Percentiles rank a stretch among this genome's conserved stretches.
These are phyloP conservation scores for Rachycentron canadum DNA, from an alignment of 2,797 vertebrate genomes.

Conservation along the genomic window DNA sequence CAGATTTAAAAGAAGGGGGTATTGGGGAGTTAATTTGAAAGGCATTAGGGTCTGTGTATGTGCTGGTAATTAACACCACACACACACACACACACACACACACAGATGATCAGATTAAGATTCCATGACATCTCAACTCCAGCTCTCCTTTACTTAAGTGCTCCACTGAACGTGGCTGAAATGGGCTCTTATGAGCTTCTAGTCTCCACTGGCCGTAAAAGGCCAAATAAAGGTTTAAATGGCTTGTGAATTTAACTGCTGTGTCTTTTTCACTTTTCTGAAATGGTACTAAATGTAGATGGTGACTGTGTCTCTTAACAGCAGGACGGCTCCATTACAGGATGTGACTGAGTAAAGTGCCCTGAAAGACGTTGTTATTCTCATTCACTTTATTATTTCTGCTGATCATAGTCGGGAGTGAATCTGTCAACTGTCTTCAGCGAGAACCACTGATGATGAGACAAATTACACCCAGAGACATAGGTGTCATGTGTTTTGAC, in stretches of 20 bases:
- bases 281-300: slow-evolving; percentile 17
- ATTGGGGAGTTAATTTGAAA: slow-evolving; percentile 91
- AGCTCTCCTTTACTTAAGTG: slow-evolving; percentile 37
- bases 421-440: not conserved
- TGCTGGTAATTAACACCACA: slow-evolving; percentile 89
- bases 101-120: slow-evolving; percentile 55
- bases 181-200: slow-evolving; percentile 30
- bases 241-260: slow-evolving; percentile 26
- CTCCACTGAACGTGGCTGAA: slow-evolving; percentile 37
- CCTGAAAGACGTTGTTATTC: not conserved
- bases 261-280: not conserved
- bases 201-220: slow-evolving; percentile 22
- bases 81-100: slow-evolving; percentile 69
- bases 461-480: not conserved
- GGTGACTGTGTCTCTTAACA: slow-evolving; percentile 29
- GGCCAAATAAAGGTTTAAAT: slow-evolving; percentile 22
- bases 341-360: not conserved
- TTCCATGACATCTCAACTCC: slow-evolving; percentile 52
- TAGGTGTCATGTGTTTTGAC: not conserved
- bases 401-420: not conserved
- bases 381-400: not conserved
- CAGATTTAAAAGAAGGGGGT: slow-evolving; percentile 80
- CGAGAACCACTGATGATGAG: not conserved
- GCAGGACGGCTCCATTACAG: not conserved
- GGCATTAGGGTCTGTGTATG: slow-evolving; percentile 88